Evolutionary conservation across 2,797 vertebrate genomes (phyloP).

Genomic region (Chelmon rostratus): DNA sequence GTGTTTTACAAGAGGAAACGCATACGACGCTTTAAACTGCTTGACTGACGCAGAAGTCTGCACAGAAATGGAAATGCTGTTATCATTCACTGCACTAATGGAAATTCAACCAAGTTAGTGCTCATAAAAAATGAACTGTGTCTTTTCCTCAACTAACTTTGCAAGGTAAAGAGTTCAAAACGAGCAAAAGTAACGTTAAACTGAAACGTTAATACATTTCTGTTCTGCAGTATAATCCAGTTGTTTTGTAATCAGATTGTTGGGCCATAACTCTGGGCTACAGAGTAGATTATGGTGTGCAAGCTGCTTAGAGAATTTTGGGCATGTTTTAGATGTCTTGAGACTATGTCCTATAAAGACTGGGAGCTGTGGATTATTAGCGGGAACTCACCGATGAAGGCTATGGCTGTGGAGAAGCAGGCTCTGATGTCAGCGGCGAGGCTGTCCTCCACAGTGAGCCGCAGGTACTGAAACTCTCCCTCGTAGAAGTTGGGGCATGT

Average conservation of each 20-base stretch:
- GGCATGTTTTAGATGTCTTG: slow-evolving; percentile 15
- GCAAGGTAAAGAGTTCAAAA: slow-evolving; percentile 1
- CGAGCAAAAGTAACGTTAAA: slow-evolving; percentile 1
- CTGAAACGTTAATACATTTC: background rate
- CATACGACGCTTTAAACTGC: background rate
- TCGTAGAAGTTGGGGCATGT: slow-evolving; percentile 91
- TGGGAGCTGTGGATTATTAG: too few relatives aligned
- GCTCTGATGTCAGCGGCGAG: slow-evolving; percentile 89
- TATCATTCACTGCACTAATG: background rate
- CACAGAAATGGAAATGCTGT: background rate
- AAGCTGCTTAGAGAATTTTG: slow-evolving; percentile 55
- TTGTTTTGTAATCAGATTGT: slow-evolving; percentile 60
- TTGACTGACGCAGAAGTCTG: background rate
- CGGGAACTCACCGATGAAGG: slow-evolving; percentile 87
- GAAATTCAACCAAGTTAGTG: background rate
- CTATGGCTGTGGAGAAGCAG: slow-evolving; percentile 90
- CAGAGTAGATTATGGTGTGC: slow-evolving; percentile 45
- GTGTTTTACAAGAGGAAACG: background rate
- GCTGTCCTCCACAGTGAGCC: slow-evolving; percentile 90
- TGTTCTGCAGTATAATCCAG: slow-evolving; percentile 40
- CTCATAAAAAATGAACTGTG: background rate
- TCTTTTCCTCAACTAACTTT: slow-evolving; percentile 4
- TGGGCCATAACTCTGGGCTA: slow-evolving; percentile 20
- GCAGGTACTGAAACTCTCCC: slow-evolving; percentile 87
- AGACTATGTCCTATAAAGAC: too few relatives aligned